Conservation (phyloP, 2,797 vertebrate species). For the Nothura maculosa region DNA sequence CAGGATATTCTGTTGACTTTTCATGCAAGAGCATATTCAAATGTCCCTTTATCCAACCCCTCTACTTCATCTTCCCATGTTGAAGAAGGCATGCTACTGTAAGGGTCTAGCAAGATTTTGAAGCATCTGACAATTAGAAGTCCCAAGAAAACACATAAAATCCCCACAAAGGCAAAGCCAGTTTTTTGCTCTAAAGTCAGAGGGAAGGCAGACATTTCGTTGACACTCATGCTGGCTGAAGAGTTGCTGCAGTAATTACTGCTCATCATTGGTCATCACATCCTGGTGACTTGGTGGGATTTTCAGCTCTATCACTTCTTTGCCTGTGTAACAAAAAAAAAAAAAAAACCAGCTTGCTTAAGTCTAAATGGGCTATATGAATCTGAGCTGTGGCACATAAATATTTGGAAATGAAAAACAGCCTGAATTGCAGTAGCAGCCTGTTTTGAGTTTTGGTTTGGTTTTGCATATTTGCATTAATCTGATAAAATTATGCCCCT, state of each 20-base stretch:
- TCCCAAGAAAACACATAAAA: slow-evolving; percentile 95
- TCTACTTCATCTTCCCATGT: slow-evolving; percentile 96
- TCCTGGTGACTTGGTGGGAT: slow-evolving; percentile 58
- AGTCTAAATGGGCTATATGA: background rate
- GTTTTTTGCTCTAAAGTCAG: slow-evolving; percentile 97
- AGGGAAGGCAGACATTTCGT: slow-evolving; percentile 89
- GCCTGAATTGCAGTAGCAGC: background rate
- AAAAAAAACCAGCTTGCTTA: slow-evolving; percentile 64
- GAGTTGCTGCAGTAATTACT: slow-evolving; percentile 93
- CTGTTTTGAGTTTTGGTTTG: background rate
- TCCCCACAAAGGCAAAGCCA: slow-evolving; percentile 95
- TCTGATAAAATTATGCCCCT: background rate
- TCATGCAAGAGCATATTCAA: slow-evolving; percentile 96
- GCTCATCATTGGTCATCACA: slow-evolving; percentile 86
- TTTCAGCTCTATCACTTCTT: slow-evolving; percentile 61
- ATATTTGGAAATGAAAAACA: slow-evolving; percentile 11
- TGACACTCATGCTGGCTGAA: slow-evolving; percentile 91
- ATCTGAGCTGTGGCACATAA: background rate
- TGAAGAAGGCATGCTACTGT: slow-evolving; percentile 98
- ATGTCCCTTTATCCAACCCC: slow-evolving; percentile 96
- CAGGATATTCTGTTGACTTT: slow-evolving; percentile 51
- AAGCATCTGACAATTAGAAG: slow-evolving; percentile 96
- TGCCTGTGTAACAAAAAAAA: slow-evolving; percentile 53
- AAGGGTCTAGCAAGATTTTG: slow-evolving; percentile 95
- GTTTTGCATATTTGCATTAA: background rate